Conservation (phyloP, 2,888 invertebrate genomes). For the Perizoma flavofasciatum region DNA sequence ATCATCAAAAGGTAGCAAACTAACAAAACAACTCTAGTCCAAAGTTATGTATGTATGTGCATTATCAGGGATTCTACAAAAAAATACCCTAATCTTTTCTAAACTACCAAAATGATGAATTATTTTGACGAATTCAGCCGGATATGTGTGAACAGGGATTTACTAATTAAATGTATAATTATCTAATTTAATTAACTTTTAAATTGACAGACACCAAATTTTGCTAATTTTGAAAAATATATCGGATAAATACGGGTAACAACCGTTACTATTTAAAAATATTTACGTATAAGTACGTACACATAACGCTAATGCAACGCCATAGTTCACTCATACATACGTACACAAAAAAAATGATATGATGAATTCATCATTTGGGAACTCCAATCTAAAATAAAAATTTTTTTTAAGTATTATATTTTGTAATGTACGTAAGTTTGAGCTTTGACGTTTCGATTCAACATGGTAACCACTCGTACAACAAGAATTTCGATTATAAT, state of each 20-base stretch:
- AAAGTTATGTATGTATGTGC: constrained; percentile 35
- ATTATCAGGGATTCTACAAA: constrained; percentile 27
- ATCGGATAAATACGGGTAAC: constrained; percentile 17
- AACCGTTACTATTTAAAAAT: constrained; percentile 18
- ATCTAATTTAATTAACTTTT: constrained; percentile 51
- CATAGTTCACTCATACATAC: constrained; percentile 13
- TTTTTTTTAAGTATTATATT: neutral
- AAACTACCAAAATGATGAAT: constrained; percentile 36
- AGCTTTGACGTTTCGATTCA: constrained; percentile 13
- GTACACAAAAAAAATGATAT: neutral
- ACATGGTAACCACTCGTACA: constrained; percentile 50
- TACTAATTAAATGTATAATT: constrained; percentile 35
- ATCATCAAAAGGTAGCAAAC: constrained; percentile 18
- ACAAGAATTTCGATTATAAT: constrained; percentile 42
- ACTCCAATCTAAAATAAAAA: no score
- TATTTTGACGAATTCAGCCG: constrained; percentile 37
- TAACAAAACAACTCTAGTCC: constrained; percentile 23
- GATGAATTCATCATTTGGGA: neutral
- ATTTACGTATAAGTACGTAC: constrained; percentile 34
- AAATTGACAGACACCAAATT: constrained; percentile 59
- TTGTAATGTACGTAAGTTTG: constrained; percentile 12
- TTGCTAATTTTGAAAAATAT: constrained; percentile 28
- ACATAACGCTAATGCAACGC: constrained; percentile 10
- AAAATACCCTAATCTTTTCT: constrained; percentile 28
- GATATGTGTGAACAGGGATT: constrained; percentile 36